Percentiles rank a stretch among this genome's conserved stretches.
phyloP scores from a whole-genome alignment of 2,113 vertebrate genomes.

The Gnathonemus longibarbis region DNA sequence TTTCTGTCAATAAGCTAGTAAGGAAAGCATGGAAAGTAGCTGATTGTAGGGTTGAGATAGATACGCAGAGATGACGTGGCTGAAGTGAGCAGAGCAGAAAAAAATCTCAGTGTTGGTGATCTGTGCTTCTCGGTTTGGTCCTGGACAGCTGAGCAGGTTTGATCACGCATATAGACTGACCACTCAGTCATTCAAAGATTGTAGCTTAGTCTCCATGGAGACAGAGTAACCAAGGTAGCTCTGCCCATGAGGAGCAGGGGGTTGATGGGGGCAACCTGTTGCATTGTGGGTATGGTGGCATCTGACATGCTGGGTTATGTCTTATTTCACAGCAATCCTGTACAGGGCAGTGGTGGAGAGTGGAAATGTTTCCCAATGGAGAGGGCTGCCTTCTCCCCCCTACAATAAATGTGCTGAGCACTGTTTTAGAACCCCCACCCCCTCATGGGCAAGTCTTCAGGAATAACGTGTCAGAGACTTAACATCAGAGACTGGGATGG shows the following conservation, averaged over 20 bases:
- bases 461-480: neutral
- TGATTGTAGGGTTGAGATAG: neutral
- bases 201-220: neutral
- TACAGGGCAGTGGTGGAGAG: neutral
- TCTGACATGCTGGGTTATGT: neutral
- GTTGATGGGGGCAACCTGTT: neutral
- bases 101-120: neutral
- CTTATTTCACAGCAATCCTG: neutral
- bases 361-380: neutral
- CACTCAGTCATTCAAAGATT: neutral
- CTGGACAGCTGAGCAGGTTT: neutral
- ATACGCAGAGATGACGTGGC: neutral
- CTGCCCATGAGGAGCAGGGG: neutral
- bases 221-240: neutral
- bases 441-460: neutral
- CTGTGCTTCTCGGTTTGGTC: neutral
- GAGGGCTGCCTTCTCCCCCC: neutral
- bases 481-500: neutral
- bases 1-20: neutral
- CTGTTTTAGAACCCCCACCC: neutral
- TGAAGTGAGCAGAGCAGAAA: neutral
- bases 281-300: neutral
- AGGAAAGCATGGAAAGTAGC: neutral
- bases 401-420: neutral
- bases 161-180: neutral